Conservation (phyloP, 2,888 invertebrate genomes). For the Kuschelorhynchus macadamiae region DNA sequence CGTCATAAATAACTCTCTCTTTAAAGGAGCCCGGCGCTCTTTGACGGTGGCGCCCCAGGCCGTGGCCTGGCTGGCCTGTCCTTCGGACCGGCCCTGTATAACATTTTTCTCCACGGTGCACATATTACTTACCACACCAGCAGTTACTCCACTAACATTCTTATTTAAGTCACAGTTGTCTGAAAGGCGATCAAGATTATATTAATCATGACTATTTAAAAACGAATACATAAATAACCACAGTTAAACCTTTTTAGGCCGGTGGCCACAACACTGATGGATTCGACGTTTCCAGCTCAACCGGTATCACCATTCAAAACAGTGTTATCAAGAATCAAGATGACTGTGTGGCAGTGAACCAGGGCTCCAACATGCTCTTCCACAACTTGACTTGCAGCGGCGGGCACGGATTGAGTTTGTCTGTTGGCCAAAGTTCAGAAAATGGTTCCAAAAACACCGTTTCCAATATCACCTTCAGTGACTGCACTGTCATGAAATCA, state of each 20-base stretch:
- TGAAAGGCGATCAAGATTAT: too few species aligned
- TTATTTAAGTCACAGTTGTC: too few species aligned
- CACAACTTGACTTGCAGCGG: slow-evolving; percentile 49
- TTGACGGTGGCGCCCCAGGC: too few species aligned
- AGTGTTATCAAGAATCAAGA: slow-evolving; percentile 53
- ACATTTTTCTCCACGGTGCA: too few species aligned
- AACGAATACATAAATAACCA: too few species aligned
- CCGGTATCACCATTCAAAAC: slow-evolving; percentile 47
- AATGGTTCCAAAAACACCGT: slow-evolving; percentile 46
- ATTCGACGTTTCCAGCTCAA: slow-evolving; percentile 45
- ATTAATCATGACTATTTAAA: too few species aligned
- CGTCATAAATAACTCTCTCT: too few species aligned
- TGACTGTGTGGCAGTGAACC: slow-evolving; percentile 53
- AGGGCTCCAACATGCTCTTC: slow-evolving; percentile 48
- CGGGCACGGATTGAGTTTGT: slow-evolving; percentile 55
- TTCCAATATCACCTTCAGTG: slow-evolving; percentile 47
- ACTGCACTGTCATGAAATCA: slow-evolving; percentile 49
- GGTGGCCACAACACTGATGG: slow-evolving; percentile 51
- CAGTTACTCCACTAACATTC: too few species aligned
- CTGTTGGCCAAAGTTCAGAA: slow-evolving; percentile 49
- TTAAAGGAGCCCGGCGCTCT: too few species aligned
- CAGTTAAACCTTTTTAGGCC: slow-evolving; percentile 16
- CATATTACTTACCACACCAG: too few species aligned
- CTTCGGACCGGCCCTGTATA: too few species aligned
- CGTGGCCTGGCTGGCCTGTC: too few species aligned